Evolutionary conservation across 2,888 invertebrate genomes (phyloP), one percentile per base, ranked within the genome.

Genomic region (Galeopsomyia nigrocyanea): DNA sequence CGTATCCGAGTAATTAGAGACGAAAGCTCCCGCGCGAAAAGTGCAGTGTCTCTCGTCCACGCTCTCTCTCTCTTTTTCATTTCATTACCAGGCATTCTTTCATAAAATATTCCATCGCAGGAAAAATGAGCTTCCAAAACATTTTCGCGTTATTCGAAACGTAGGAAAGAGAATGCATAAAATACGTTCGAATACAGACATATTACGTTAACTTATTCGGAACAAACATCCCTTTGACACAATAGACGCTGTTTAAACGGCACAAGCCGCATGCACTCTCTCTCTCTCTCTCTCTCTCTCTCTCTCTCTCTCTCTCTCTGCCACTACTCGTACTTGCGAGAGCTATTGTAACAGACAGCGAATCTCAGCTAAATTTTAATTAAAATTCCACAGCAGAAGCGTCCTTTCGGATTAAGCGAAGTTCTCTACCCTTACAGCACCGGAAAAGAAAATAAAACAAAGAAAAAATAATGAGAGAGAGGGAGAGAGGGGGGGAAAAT

Each of bases 321-420:
- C n/a, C n/a, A 5, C 26, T 26, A 26, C 26, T 26, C 13, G 39
- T 7, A 7, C 39, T 39, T 39, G n/a, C n/a, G n/a, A n/a, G n/a
- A n/a, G n/a, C n/a, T n/a, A n/a, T n/a, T n/a, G 39, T 39, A 13
- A 39, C 39, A 39, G 10, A 39, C 39, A 39, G 13, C 39, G 26
- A 21, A 47, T 71, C 13, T 65, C 51, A 53, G 46, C 62, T 62
- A 9, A 71, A 67, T 51, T 71, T 71, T 67, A 71, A 71, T 71
- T 62, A 60, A 62, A 71, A 71, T 71, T 66, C 62, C 51, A 50
- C 39, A 10, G 39, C 13, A 3, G 21, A 17, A 56, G 14, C 26
- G 13, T 71, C 21, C 47, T 53, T 68, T 49, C 16, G 26, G 46
- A 19, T 62, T 55, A 22, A 5, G 7, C n/a, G 49, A 62, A 63